Conservation (phyloP, 30 jellyfish, hydroid and myxozoan genomes). For the Mastigias papua region DNA sequence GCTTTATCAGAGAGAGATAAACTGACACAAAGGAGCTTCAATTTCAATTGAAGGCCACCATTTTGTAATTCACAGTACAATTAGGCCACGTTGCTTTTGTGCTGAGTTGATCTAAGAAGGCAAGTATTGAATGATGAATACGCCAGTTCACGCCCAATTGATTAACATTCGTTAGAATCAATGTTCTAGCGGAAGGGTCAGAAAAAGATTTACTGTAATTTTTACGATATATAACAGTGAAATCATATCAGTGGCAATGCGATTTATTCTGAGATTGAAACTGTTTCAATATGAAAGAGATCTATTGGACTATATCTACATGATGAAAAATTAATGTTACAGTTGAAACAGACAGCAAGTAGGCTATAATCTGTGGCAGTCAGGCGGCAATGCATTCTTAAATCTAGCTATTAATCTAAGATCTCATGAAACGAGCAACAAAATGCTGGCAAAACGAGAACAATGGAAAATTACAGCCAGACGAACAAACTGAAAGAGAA, state of each 20-base stretch:
- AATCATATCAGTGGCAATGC: not conserved
- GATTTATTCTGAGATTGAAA: not conserved
- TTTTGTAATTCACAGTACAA: not conserved
- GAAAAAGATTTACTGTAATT: not conserved
- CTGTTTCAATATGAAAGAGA: no score
- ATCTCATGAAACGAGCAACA: no score
- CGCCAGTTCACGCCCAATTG: not conserved
- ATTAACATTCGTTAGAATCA: not conserved
- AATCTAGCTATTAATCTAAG: no score
- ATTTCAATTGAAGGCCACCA: conserved; percentile 3
- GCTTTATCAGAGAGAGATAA: not conserved
- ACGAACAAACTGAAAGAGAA: no score
- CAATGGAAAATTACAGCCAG: no score
- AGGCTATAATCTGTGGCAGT: no score
- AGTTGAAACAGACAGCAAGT: no score
- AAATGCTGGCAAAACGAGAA: no score
- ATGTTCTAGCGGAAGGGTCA: not conserved
- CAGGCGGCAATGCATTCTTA: no score
- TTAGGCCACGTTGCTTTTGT: conserved; percentile 13
- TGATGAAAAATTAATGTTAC: no score
- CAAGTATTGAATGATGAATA: not conserved
- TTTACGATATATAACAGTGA: not conserved
- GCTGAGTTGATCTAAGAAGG: not conserved
- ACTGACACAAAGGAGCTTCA: not conserved
- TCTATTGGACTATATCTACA: no score